These are phyloP conservation scores for Parauchenoglanis punctatus DNA, from an alignment of 2,797 vertebrate genomes.

Conservation along the genomic window DNA sequence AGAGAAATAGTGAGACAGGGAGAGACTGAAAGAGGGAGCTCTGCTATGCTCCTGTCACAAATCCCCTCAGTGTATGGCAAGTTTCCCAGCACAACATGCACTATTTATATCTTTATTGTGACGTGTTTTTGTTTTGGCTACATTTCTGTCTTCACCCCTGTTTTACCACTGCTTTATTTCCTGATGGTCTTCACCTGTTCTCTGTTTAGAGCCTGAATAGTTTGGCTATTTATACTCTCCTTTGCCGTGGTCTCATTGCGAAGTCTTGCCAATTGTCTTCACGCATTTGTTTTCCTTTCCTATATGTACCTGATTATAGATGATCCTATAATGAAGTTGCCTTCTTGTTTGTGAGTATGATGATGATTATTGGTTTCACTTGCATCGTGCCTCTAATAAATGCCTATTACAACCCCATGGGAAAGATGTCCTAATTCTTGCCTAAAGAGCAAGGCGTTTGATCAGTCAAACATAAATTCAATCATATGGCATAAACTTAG, in stretches of 20 bases:
- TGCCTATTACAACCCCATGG: background rate
- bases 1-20: background rate
- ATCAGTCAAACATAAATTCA: background rate
- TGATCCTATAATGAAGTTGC: background rate
- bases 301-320: background rate
- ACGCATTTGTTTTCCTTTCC: background rate
- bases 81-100: background rate
- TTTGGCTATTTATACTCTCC: background rate
- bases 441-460: background rate
- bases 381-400: background rate
- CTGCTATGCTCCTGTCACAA: background rate
- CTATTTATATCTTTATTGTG: background rate
- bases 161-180: background rate
- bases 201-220: background rate
- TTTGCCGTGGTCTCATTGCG: too few species aligned
- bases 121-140: conserved; percentile 6
- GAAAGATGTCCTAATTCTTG: background rate
- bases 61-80: background rate
- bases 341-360: background rate
- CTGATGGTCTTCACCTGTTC: background rate
- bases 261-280: background rate
- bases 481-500: background rate
- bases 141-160: background rate
- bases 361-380: background rate
- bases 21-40: background rate